Evolutionary conservation across 2,888 invertebrate genomes (phyloP).

Genomic region (Tenthredo livida): DNA sequence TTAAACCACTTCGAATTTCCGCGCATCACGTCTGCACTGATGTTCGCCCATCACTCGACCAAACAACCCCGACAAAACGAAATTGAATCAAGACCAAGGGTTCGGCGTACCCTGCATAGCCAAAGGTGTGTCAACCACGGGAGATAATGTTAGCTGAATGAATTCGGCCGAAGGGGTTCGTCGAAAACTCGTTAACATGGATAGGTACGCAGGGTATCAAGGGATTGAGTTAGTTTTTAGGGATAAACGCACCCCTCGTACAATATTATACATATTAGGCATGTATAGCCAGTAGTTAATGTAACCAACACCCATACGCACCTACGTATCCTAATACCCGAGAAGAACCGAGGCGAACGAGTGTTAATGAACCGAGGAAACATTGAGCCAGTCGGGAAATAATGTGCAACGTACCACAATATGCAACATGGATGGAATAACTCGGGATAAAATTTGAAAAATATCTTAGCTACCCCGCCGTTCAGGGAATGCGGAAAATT

Average conservation of each 20-base stretch:
- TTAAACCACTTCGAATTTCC: background rate
- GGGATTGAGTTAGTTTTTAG: slow-evolving; percentile 31
- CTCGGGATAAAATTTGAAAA: too few species aligned
- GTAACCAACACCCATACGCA: background rate
- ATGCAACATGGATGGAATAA: too few species aligned
- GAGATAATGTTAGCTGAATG: background rate
- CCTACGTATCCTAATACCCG: background rate
- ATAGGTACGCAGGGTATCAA: background rate
- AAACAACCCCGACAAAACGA: background rate
- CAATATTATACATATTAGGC: slow-evolving; percentile 24
- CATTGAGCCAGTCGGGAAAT: background rate
- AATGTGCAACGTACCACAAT: background rate
- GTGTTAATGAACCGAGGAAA: background rate
- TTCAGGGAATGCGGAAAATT: too few species aligned
- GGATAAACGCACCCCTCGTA: background rate
- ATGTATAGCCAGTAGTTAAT: background rate
- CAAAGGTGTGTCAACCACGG: background rate
- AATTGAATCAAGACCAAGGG: background rate
- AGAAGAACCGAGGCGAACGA: background rate
- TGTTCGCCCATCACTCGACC: background rate
- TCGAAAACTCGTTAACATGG: slow-evolving; percentile 36
- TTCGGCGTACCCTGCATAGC: too few species aligned
- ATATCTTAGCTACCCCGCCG: too few species aligned
- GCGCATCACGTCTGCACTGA: too few species aligned
- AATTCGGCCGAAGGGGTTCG: slow-evolving; percentile 9